phyloP scores from a whole-genome alignment of 2,888 invertebrate genomes.

The Altica lythri region DNA sequence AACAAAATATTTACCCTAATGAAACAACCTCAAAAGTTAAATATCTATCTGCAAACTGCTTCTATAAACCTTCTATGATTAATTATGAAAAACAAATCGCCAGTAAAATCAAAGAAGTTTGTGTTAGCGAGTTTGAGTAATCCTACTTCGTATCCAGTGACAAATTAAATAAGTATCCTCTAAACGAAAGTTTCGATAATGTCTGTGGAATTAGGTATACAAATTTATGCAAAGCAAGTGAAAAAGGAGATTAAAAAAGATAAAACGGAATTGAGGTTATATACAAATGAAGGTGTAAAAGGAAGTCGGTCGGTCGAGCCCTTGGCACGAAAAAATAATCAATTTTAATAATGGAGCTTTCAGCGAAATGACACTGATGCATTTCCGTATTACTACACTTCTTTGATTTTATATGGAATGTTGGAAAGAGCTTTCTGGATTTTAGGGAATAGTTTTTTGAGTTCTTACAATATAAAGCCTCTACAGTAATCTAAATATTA shows the following conservation, averaged over 20 bases:
- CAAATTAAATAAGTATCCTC: conserved; percentile 14
- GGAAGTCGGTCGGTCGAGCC: not conserved
- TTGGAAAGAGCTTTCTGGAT: not conserved
- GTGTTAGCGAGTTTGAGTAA: too few relatives aligned
- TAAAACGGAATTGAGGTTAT: conserved; percentile 7
- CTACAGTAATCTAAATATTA: too few relatives aligned
- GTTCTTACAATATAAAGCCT: too few relatives aligned
- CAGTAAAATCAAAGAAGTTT: too few relatives aligned
- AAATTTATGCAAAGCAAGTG: conserved; percentile 18
- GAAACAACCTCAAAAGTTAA: too few relatives aligned
- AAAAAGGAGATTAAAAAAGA: conserved; percentile 16
- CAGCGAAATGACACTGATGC: conserved; percentile 13
- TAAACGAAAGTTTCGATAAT: conserved; percentile 9
- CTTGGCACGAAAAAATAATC: conserved; percentile 7
- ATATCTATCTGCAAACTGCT: too few relatives aligned
- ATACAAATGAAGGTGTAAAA: conserved; percentile 14
- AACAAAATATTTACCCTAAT: too few relatives aligned
- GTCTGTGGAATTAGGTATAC: conserved; percentile 8
- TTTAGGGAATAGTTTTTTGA: too few relatives aligned
- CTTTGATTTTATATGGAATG: not conserved
- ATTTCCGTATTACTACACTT: conserved; percentile 10
- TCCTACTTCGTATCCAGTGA: conserved; percentile 7
- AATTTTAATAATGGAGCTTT: conserved; percentile 14
- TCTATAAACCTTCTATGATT: too few relatives aligned
- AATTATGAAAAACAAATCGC: too few relatives aligned